Conservation (phyloP, 2,888 invertebrate species). For the Pimpla rufipes region DNA sequence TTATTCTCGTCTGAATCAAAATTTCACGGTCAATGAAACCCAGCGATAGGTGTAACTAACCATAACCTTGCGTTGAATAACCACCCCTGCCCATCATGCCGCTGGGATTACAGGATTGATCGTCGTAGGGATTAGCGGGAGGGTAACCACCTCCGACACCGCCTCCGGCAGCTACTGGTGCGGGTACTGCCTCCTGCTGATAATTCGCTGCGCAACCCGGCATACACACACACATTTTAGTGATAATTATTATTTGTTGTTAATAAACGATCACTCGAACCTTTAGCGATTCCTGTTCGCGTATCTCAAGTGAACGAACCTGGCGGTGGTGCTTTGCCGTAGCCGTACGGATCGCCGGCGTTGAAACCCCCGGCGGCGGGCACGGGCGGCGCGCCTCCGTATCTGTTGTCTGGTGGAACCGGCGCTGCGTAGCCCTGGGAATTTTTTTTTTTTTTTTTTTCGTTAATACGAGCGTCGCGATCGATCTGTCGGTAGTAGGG, state of each 20-base stretch:
- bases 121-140: slow-evolving; percentile 80
- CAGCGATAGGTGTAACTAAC: slow-evolving; percentile 76
- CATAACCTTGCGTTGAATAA: slow-evolving; percentile 82
- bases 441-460: slow-evolving; percentile 29
- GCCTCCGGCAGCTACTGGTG: slow-evolving; percentile 75
- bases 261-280: slow-evolving; percentile 18
- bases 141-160: slow-evolving; percentile 79
- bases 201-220: slow-evolving; percentile 78
- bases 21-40: slow-evolving; percentile 45
- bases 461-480: background rate
- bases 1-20: slow-evolving; percentile 75
- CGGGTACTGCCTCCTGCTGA: slow-evolving; percentile 81
- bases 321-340: slow-evolving; percentile 83
- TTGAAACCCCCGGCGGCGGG: slow-evolving; percentile 81
- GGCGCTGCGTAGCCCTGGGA: slow-evolving; percentile 82
- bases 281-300: slow-evolving; percentile 25
- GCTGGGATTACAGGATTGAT: slow-evolving; percentile 80
- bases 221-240: slow-evolving; percentile 66
- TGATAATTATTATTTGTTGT: slow-evolving; percentile 48
- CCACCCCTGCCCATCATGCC: slow-evolving; percentile 80
- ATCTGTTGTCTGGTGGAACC: slow-evolving; percentile 82
- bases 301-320: slow-evolving; percentile 74
- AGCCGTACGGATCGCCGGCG: slow-evolving; percentile 83
- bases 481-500: background rate
- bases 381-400: slow-evolving; percentile 81